A percentile compares a stretch with the other conserved stretches of the same genome.
These are phyloP conservation scores for Drosophila teissieri DNA, from an alignment of 1,140 invertebrate species.

Conservation along the genomic window DNA sequence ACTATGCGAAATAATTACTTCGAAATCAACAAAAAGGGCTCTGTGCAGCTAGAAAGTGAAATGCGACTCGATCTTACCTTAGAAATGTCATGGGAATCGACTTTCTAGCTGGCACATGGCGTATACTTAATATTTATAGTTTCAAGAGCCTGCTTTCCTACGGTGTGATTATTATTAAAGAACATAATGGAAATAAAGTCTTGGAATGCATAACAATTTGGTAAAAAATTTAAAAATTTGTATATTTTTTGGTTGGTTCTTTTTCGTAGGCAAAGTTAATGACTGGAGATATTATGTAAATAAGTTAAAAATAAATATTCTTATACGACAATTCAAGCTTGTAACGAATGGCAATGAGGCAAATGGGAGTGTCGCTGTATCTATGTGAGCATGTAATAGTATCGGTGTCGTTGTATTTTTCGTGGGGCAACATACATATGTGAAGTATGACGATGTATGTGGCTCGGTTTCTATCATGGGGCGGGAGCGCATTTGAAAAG, in stretches of 20 bases:
- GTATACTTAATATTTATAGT: slow-evolving; percentile 42
- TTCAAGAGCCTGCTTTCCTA: slow-evolving; percentile 40
- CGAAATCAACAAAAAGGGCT: slow-evolving; percentile 22
- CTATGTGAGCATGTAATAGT: slow-evolving; percentile 16
- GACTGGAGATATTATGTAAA: slow-evolving; percentile 82
- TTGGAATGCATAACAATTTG: slow-evolving; percentile 68
- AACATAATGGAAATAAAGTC: slow-evolving; percentile 42
- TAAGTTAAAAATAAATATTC: slow-evolving; percentile 65
- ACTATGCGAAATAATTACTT: slow-evolving; percentile 39
- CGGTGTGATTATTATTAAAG: slow-evolving; percentile 43
- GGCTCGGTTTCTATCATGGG: slow-evolving; percentile 23
- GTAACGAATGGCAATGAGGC: slow-evolving; percentile 57
- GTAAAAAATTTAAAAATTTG: slow-evolving; percentile 64
- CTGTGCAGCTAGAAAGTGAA: slow-evolving; percentile 44
- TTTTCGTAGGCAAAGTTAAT: slow-evolving; percentile 80
- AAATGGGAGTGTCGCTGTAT: slow-evolving; percentile 40
- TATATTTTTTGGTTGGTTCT: slow-evolving; percentile 24
- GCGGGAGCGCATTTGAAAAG: slow-evolving; percentile 71
- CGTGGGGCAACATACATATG: slow-evolving; percentile 37
- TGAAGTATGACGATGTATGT: slow-evolving; percentile 36
- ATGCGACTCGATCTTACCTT: slow-evolving; percentile 39
- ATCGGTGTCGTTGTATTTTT: slow-evolving; percentile 24
- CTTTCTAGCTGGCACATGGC: slow-evolving; percentile 46
- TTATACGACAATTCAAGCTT: slow-evolving; percentile 62
- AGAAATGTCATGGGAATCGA: slow-evolving; percentile 35